These are phyloP conservation scores for Propithecus deckenii DNA, from an alignment of 2,797 vertebrate genomes.

Conservation along the genomic window DNA sequence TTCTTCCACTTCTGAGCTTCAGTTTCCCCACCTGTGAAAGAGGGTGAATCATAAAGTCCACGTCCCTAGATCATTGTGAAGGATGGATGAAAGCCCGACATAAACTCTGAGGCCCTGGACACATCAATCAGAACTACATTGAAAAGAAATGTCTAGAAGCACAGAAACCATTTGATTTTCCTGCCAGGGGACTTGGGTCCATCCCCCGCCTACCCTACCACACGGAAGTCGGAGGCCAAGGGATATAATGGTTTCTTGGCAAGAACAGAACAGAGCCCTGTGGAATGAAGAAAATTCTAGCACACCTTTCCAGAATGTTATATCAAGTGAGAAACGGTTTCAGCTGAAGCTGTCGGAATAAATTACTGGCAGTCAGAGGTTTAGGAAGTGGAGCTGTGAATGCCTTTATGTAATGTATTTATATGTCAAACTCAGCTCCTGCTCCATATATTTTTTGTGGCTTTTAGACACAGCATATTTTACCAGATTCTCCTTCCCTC, in stretches of 20 bases:
- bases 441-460: slow-evolving; percentile 52
- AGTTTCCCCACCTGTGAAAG: neutral
- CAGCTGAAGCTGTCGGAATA: slow-evolving; percentile 27
- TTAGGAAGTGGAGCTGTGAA: neutral
- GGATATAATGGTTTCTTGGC: neutral
- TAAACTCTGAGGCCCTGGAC: neutral
- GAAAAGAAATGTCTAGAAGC: neutral
- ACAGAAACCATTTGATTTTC: neutral
- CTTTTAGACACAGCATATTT: slow-evolving; percentile 46
- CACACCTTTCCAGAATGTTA: slow-evolving; percentile 32
- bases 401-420: slow-evolving; percentile 6
- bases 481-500: slow-evolving; percentile 5
- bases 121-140: neutral
- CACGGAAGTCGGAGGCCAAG: neutral
- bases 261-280: neutral
- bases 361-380: slow-evolving; percentile 30
- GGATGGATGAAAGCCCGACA: neutral
- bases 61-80: neutral
- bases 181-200: neutral
- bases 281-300: neutral
- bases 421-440: neutral
- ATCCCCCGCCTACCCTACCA: neutral
- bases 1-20: neutral
- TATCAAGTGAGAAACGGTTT: neutral
- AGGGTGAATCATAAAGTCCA: neutral